A percentile compares a stretch with the other conserved stretches of the same genome.
phyloP scores from a whole-genome alignment of 1,140 invertebrate genomes.

The Bicyclus anynana region DNA sequence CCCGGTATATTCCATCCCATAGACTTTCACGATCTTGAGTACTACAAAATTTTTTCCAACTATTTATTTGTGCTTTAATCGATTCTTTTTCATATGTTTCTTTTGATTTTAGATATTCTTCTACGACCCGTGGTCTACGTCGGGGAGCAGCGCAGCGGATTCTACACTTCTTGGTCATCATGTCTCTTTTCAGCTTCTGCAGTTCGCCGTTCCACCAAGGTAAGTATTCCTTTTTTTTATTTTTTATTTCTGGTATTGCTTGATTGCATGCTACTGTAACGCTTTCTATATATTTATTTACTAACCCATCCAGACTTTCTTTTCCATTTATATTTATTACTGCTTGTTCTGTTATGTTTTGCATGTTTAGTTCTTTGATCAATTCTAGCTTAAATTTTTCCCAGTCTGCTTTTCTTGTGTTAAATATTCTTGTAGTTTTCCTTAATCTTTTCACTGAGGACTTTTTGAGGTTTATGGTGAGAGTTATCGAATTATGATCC shows the following conservation, averaged over 20 bases:
- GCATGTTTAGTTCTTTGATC: neutral
- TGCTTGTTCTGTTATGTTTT: neutral
- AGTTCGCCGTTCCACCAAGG: constrained; percentile 8
- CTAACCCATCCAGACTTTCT: neutral
- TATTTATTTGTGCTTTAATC: constrained; percentile 6
- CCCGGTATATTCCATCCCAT: constrained; percentile 19
- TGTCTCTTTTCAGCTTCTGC: neutral
- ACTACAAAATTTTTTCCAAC: constrained; percentile 28
- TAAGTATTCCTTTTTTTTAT: neutral
- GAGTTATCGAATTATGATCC: constrained; percentile 17
- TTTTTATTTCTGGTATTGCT: neutral
- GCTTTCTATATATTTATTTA: neutral
- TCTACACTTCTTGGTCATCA: constrained; percentile 1
- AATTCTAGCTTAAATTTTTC: constrained; percentile 4
- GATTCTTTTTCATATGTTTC: neutral
- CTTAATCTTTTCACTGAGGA: neutral
- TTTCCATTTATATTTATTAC: constrained; percentile 1
- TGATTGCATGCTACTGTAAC: constrained; percentile 10
- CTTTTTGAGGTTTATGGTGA: constrained; percentile 3
- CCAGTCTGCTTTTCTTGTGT: constrained; percentile 20
- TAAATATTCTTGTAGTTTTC: constrained; percentile 13
- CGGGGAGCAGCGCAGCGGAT: neutral
- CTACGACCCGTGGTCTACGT: constrained; percentile 2
- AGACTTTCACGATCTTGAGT: constrained; percentile 25
- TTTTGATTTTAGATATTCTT: constrained; percentile 10